These are phyloP conservation scores for Ichneumon xanthorius DNA, from an alignment of 2,888 invertebrate genomes.

Conservation along the genomic window DNA sequence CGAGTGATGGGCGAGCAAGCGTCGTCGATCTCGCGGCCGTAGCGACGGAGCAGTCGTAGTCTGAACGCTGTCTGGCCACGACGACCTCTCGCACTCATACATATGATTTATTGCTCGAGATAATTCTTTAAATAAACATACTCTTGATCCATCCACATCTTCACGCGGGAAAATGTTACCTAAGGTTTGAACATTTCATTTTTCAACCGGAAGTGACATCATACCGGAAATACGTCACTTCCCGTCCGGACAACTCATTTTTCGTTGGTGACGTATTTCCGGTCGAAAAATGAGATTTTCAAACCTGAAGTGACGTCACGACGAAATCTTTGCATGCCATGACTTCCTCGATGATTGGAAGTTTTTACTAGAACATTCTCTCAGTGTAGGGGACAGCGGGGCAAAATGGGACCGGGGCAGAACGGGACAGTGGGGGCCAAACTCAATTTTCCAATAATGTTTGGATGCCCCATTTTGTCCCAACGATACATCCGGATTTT, in stretches of 20 bases:
- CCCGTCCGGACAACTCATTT: too few relatives aligned
- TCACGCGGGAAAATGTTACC: background rate
- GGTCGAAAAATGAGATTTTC: background rate
- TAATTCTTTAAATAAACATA: background rate
- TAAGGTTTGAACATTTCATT: background rate
- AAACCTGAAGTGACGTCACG: background rate
- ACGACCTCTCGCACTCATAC: background rate
- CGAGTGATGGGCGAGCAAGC: constrained; percentile 4
- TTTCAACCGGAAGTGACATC: background rate
- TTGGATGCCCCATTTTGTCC: too few relatives aligned
- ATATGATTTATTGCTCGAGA: background rate
- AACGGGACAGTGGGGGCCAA: too few relatives aligned
- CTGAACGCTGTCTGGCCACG: constrained; percentile 15
- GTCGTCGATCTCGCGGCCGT: constrained; percentile 20
- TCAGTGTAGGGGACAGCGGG: too few relatives aligned
- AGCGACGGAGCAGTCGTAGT: constrained; percentile 1
- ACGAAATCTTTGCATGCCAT: too few relatives aligned
- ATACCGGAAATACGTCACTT: too few relatives aligned
- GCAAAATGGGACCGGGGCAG: too few relatives aligned
- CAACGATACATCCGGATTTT: too few relatives aligned
- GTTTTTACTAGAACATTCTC: too few relatives aligned
- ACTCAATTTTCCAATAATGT: too few relatives aligned
- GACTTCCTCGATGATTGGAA: too few relatives aligned
- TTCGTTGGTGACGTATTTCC: background rate
- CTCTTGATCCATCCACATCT: background rate